These are phyloP conservation scores for Stramonita haemastoma DNA, from an alignment of 2,888 invertebrate genomes.

Conservation along the genomic window DNA sequence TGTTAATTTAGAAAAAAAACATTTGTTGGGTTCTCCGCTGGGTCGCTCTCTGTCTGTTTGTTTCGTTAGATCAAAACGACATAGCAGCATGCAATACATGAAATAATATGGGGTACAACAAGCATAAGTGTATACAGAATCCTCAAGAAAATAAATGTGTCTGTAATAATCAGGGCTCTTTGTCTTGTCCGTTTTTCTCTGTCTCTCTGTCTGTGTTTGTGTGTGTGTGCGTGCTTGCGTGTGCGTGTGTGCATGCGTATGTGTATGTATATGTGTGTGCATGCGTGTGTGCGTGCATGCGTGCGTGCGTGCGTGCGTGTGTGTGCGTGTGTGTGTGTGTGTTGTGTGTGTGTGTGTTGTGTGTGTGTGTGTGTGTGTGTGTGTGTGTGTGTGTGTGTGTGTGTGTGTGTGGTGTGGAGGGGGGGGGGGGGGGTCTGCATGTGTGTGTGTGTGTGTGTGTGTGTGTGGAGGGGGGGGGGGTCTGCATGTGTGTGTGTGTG, in stretches of 20 bases:
- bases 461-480: no score
- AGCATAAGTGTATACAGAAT: no score
- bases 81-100: no score
- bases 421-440: background rate
- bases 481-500: background rate
- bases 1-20: no score
- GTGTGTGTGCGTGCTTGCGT: background rate
- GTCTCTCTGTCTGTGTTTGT: no score
- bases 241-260: conserved; percentile 6
- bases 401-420: background rate
- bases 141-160: no score
- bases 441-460: background rate
- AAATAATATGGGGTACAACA: no score
- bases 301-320: background rate
- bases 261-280: conserved; percentile 5
- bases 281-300: background rate
- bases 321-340: background rate
- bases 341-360: background rate
- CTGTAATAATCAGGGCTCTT: no score
- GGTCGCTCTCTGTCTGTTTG: no score
- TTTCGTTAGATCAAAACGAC: no score
- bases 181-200: no score
- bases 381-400: conserved; percentile 17
- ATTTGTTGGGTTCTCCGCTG: no score
- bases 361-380: conserved; percentile 2